phyloP scores from a whole-genome alignment of 2,888 invertebrate species.

The Heliothis peltigera region DNA sequence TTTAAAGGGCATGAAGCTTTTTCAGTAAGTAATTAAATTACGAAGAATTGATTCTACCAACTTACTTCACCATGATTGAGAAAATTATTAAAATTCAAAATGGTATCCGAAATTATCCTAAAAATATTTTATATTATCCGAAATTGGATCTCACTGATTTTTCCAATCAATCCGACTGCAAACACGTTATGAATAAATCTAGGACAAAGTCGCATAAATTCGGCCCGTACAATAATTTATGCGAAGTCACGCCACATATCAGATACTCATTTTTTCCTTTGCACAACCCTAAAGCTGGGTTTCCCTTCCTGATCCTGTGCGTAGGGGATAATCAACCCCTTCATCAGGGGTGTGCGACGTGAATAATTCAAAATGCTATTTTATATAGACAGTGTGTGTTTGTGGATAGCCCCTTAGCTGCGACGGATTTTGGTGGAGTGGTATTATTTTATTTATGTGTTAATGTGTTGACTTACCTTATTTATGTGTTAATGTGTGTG shows the following conservation, averaged over 20 bases:
- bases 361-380: slow-evolving; percentile 79
- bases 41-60: slow-evolving; percentile 4
- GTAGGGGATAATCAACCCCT: slow-evolving; percentile 78
- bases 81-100: not conserved
- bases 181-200: slow-evolving; percentile 36
- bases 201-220: slow-evolving; percentile 23
- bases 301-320: slow-evolving; percentile 73
- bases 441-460: slow-evolving; percentile 54
- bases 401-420: slow-evolving; percentile 58
- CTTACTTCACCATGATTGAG: not conserved
- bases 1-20: slow-evolving; percentile 6
- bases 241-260: slow-evolving; percentile 55
- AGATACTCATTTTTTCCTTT: slow-evolving; percentile 63
- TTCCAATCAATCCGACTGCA: slow-evolving; percentile 7
- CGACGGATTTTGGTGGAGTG: slow-evolving; percentile 46
- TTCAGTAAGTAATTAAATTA: slow-evolving; percentile 13
- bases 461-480: slow-evolving; percentile 53
- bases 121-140: too few relatives aligned
- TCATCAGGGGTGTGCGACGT: slow-evolving; percentile 69
- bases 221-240: slow-evolving; percentile 42
- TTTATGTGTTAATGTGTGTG: too few relatives aligned
- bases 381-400: slow-evolving; percentile 71
- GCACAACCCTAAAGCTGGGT: slow-evolving; percentile 62
- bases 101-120: not conserved
- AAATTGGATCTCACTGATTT: not conserved